A percentile compares a stretch with the other conserved stretches of the same genome.
phyloP scores from a whole-genome alignment of 2,888 invertebrate genomes.

The Archaeoteleia sp. region DNA sequence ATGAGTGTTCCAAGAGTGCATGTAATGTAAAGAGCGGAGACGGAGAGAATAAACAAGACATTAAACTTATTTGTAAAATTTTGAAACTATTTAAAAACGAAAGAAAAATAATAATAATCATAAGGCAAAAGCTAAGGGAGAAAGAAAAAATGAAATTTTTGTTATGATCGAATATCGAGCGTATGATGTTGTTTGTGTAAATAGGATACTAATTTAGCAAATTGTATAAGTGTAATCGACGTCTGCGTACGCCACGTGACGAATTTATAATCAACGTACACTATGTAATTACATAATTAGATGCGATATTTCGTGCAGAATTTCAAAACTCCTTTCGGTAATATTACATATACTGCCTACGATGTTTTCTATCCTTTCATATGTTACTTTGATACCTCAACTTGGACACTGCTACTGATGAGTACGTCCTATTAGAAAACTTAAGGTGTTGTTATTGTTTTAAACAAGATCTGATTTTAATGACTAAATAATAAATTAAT shows the following conservation, averaged over 20 bases:
- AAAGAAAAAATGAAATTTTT: constrained; percentile 56
- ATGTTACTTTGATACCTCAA: constrained; percentile 71
- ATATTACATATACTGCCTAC: constrained; percentile 49
- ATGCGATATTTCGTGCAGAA: constrained; percentile 55
- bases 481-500: constrained; percentile 68
- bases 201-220: constrained; percentile 71
- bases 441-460: constrained; percentile 69
- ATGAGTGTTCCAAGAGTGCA: constrained; percentile 17
- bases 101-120: constrained; percentile 44
- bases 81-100: constrained; percentile 58
- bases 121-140: constrained; percentile 28
- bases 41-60: constrained; percentile 23
- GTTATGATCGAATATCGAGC: constrained; percentile 65
- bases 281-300: constrained; percentile 66
- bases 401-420: constrained; percentile 53
- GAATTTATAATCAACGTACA: constrained; percentile 63
- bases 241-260: constrained; percentile 51
- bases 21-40: constrained; percentile 15
- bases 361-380: constrained; percentile 70
- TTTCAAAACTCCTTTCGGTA: constrained; percentile 16
- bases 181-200: constrained; percentile 73
- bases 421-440: constrained; percentile 61
- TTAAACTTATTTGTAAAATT: constrained; percentile 63
- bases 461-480: constrained; percentile 68
- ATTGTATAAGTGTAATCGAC: constrained; percentile 59